Evolutionary conservation across 2,888 invertebrate species (phyloP).

Genomic region (Epirrhoe tristata): DNA sequence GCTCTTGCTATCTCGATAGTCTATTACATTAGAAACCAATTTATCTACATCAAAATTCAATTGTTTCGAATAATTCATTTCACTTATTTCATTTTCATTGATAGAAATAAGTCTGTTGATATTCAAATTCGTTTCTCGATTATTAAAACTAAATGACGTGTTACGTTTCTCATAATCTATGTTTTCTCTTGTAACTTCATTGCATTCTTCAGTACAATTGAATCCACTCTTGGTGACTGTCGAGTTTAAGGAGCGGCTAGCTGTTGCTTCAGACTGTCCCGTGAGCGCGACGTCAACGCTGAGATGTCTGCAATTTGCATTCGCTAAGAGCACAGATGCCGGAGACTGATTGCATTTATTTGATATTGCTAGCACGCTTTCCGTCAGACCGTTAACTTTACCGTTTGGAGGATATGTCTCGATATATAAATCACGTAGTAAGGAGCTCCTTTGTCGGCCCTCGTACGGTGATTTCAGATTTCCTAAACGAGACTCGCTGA

Average conservation of each 20-base stretch:
- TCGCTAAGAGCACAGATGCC: slow-evolving; percentile 74
- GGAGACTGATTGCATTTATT: slow-evolving; percentile 73
- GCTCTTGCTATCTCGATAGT: slow-evolving; percentile 6
- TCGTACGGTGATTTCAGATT: slow-evolving; percentile 64
- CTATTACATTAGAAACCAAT: slow-evolving; percentile 4
- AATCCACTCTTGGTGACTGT: slow-evolving; percentile 42
- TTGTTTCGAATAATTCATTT: neutral
- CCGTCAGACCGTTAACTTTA: slow-evolving; percentile 75
- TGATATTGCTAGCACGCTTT: slow-evolving; percentile 78
- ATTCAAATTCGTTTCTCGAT: slow-evolving; percentile 8
- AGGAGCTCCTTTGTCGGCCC: slow-evolving; percentile 75
- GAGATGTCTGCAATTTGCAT: slow-evolving; percentile 74
- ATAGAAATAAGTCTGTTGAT: slow-evolving; percentile 5
- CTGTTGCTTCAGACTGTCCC: slow-evolving; percentile 54
- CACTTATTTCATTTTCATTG: slow-evolving; percentile 2
- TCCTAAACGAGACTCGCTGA: slow-evolving; percentile 59
- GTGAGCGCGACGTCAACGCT: slow-evolving; percentile 55
- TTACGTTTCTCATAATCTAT: neutral
- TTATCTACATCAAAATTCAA: slow-evolving; percentile 6
- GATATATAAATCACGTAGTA: slow-evolving; percentile 79
- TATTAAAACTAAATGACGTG: slow-evolving; percentile 5
- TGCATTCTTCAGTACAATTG: slow-evolving; percentile 10
- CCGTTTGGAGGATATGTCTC: slow-evolving; percentile 79
- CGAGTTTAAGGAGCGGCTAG: slow-evolving; percentile 49
- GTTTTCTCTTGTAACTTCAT: slow-evolving; percentile 4